phyloP scores from a whole-genome alignment of 2,797 vertebrate species.

The Pipistrellus kuhlii region DNA sequence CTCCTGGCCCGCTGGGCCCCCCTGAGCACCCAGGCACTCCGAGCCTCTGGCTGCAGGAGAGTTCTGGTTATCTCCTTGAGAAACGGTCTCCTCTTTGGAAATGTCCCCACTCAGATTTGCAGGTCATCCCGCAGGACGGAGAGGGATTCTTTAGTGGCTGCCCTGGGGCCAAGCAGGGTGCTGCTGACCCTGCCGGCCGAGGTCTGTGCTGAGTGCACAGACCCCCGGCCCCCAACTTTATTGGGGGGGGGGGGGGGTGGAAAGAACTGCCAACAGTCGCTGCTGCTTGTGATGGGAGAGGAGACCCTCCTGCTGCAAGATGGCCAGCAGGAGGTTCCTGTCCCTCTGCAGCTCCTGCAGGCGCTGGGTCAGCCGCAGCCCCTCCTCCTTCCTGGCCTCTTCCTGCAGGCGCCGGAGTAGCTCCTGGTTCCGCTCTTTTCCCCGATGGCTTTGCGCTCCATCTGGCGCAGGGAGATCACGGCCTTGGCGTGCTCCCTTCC shows the following conservation, averaged over 20 bases:
- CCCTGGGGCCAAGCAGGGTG: background rate
- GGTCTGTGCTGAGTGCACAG: background rate
- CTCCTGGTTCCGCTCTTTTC: constrained; percentile 87
- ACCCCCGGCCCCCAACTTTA: background rate
- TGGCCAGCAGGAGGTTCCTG: constrained; percentile 87
- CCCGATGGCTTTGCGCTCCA: constrained; percentile 88
- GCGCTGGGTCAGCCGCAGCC: constrained; percentile 83
- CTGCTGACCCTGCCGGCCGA: background rate
- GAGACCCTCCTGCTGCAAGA: constrained; percentile 87
- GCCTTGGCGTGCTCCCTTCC: constrained; percentile 94
- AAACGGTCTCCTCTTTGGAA: constrained; percentile 85
- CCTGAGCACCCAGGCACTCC: background rate
- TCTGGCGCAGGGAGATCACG: constrained; percentile 86
- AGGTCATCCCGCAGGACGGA: constrained; percentile 90
- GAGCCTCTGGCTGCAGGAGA: background rate
- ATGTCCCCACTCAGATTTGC: constrained; percentile 90
- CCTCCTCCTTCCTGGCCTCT: constrained; percentile 85
- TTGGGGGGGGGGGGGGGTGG: background rate
- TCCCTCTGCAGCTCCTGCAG: constrained; percentile 87
- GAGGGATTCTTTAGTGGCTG: constrained; percentile 83
- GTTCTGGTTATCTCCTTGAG: constrained; percentile 73
- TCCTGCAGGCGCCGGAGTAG: constrained; percentile 79
- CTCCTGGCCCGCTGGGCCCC: background rate
- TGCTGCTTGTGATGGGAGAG: constrained; percentile 85
- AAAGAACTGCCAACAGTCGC: constrained; percentile 72